Evolutionary conservation across 2,888 invertebrate species (phyloP).

Genomic region (Drosophila niveifrons): DNA sequence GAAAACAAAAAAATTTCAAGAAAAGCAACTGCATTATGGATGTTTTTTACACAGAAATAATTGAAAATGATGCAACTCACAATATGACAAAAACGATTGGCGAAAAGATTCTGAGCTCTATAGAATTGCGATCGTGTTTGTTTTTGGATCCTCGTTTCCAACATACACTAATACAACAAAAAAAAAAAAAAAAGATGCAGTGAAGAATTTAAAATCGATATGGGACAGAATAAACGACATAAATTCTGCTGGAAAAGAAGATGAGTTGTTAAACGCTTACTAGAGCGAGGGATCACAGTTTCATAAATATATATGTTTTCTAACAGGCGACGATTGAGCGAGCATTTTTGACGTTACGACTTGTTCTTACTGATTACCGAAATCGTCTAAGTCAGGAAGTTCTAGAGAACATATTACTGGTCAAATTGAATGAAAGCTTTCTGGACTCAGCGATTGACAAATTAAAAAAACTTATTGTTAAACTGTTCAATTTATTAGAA

Average conservation of each 20-base stretch:
- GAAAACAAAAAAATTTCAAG: constrained; percentile 19
- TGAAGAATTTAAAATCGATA: constrained; percentile 25
- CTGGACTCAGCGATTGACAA: too few species aligned
- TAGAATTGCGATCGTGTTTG: constrained; percentile 25
- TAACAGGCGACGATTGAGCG: too few species aligned
- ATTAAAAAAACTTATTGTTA: too few species aligned
- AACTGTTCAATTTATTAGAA: too few species aligned
- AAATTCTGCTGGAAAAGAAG: constrained; percentile 22
- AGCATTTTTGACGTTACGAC: too few species aligned
- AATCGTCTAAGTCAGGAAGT: too few species aligned
- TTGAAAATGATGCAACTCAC: constrained; percentile 19
- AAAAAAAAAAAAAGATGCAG: constrained; percentile 30
- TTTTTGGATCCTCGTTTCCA: constrained; percentile 44
- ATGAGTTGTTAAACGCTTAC: constrained; percentile 19
- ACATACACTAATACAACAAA: constrained; percentile 19
- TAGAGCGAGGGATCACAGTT: constrained; percentile 3
- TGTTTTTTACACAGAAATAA: constrained; percentile 15
- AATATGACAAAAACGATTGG: constrained; percentile 17
- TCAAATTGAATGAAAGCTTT: too few species aligned
- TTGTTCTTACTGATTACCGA: too few species aligned
- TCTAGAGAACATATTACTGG: too few species aligned
- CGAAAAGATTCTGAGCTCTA: constrained; percentile 7
- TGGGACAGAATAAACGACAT: constrained; percentile 19
- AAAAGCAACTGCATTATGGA: not conserved
- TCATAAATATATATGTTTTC: too few species aligned